These are phyloP conservation scores for Endotricha flammealis DNA, from an alignment of 2,888 invertebrate species.

Conservation along the genomic window DNA sequence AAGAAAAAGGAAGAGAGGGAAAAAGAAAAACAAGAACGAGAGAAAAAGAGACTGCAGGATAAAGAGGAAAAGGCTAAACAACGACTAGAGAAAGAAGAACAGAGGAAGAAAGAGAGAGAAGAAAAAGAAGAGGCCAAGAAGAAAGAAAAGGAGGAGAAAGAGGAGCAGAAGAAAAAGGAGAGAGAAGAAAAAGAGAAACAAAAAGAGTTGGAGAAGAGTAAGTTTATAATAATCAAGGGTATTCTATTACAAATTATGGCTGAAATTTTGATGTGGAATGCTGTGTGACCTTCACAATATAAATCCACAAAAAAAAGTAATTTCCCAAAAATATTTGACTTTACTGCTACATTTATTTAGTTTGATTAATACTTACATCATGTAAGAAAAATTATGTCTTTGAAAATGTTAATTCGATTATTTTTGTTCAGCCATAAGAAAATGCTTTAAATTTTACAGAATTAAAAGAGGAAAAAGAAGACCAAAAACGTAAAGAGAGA, in stretches of 20 bases:
- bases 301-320: too few species aligned
- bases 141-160: constrained; percentile 72
- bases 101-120: constrained; percentile 55
- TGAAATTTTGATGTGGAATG: too few species aligned
- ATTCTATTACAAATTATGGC: too few species aligned
- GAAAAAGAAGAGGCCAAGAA: constrained; percentile 66
- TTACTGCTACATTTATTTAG: too few species aligned
- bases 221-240: too few species aligned
- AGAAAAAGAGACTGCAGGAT: constrained; percentile 61
- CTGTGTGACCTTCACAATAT: too few species aligned
- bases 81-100: constrained; percentile 63
- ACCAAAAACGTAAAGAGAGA: constrained; percentile 55
- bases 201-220: constrained; percentile 77
- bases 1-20: constrained; percentile 78
- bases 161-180: constrained; percentile 70
- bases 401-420: too few species aligned
- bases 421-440: not conserved
- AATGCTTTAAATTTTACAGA: constrained; percentile 47
- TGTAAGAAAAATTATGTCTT: too few species aligned
- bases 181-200: constrained; percentile 74
- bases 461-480: constrained; percentile 62
- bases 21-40: constrained; percentile 65
- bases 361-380: too few species aligned
- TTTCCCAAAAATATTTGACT: too few species aligned
- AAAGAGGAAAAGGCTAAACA: constrained; percentile 68